Conservation (phyloP, 2,113 vertebrate species). For the Spea bombifrons region DNA sequence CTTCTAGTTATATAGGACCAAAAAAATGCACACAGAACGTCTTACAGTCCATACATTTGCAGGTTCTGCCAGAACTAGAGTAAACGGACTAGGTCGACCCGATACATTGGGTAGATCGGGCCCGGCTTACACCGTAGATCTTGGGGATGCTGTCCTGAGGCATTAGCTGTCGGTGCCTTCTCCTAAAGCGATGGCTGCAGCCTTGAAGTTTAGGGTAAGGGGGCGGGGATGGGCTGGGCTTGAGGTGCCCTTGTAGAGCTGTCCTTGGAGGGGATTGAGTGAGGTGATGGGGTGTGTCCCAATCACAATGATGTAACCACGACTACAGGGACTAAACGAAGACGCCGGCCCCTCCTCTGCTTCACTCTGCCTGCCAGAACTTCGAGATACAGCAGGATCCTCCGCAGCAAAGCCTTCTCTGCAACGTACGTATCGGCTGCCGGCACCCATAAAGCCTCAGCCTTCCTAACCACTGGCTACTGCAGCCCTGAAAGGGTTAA, state of each 20-base stretch:
- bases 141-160: no score
- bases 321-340: neutral
- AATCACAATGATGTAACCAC: slow-evolving; percentile 19
- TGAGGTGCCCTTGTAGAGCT: slow-evolving; percentile 11
- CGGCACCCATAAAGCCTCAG: neutral
- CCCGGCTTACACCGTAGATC: no score
- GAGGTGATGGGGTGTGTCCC: slow-evolving; percentile 45
- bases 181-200: neutral
- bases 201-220: slow-evolving; percentile 3
- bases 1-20: no score
- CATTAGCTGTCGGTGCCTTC: no score
- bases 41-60: no score
- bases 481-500: neutral
- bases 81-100: no score
- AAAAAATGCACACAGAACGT: no score
- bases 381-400: neutral
- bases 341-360: slow-evolving; percentile 11
- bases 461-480: neutral
- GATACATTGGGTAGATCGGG: no score
- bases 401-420: neutral
- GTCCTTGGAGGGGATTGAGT: slow-evolving; percentile 37
- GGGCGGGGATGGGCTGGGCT: slow-evolving; percentile 18
- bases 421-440: slow-evolving; percentile 13
- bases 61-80: no score
- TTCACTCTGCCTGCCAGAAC: slow-evolving; percentile 12